Conservation (phyloP, 2,113 vertebrate species). For the Myotis brandtii region DNA sequence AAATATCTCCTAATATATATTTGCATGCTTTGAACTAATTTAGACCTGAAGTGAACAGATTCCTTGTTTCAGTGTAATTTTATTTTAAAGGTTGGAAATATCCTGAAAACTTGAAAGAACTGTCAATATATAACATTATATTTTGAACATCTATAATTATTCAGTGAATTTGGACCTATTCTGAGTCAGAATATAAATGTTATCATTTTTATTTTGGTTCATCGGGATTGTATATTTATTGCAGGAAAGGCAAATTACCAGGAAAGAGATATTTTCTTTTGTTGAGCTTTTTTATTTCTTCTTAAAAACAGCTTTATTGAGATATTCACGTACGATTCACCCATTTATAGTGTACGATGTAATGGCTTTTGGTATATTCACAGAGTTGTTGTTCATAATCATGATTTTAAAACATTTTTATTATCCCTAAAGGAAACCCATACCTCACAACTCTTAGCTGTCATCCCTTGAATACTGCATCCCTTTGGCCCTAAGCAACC, state of each 20-base stretch:
- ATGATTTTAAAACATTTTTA: no score
- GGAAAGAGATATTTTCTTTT: not conserved
- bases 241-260: not conserved
- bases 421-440: no score
- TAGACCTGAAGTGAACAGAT: not conserved
- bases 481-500: no score
- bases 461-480: no score
- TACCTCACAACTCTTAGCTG: no score
- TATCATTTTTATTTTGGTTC: not conserved
- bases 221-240: not conserved
- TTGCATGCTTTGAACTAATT: slow-evolving; percentile 30
- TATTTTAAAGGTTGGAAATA: not conserved
- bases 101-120: not conserved
- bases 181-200: not conserved
- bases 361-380: no score
- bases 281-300: not conserved
- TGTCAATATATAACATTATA: not conserved
- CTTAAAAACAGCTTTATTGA: no score
- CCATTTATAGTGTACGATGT: no score
- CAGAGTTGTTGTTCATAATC: no score
- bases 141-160: not conserved
- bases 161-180: not conserved
- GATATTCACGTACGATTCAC: no score
- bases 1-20: not conserved
- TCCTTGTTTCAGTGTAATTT: slow-evolving; percentile 3